Conservation (phyloP, 2,888 invertebrate genomes). For the Anodontia alba region DNA sequence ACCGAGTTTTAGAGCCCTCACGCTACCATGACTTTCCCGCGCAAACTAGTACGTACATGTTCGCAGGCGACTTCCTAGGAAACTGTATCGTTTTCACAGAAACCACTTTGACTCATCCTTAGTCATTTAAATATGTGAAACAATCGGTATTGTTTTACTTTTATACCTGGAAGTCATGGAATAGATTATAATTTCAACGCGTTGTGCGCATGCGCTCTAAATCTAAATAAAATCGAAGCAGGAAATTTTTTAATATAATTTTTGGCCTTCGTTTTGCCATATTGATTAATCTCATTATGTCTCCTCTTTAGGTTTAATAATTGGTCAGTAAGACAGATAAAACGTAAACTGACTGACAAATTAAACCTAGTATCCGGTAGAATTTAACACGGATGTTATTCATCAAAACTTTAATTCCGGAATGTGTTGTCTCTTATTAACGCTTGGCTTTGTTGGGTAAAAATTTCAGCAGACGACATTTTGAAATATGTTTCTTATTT, state of each 20-base stretch:
- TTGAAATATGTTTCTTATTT: too few species aligned
- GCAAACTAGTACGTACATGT: neutral
- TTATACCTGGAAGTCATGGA: neutral
- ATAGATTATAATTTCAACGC: neutral
- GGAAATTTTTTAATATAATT: neutral
- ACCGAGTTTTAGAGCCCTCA: too few species aligned
- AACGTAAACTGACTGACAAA: too few species aligned
- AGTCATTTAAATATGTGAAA: neutral
- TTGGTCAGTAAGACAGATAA: too few species aligned
- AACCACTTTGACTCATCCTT: neutral
- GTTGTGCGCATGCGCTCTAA: neutral
- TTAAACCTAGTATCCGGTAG: neutral
- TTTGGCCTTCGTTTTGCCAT: neutral
- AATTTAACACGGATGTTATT: neutral
- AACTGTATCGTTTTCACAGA: neutral
- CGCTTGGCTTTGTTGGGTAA: too few species aligned
- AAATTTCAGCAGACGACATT: too few species aligned
- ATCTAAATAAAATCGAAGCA: neutral
- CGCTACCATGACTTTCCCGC: too few species aligned
- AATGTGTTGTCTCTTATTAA: too few species aligned
- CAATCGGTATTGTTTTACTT: neutral
- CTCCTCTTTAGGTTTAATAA: too few species aligned
- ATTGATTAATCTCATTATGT: neutral
- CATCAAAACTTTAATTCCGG: neutral
- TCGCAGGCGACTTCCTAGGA: neutral